Evolutionary conservation across 2,888 invertebrate genomes (phyloP).

Genomic region (Drosophila bunnanda): DNA sequence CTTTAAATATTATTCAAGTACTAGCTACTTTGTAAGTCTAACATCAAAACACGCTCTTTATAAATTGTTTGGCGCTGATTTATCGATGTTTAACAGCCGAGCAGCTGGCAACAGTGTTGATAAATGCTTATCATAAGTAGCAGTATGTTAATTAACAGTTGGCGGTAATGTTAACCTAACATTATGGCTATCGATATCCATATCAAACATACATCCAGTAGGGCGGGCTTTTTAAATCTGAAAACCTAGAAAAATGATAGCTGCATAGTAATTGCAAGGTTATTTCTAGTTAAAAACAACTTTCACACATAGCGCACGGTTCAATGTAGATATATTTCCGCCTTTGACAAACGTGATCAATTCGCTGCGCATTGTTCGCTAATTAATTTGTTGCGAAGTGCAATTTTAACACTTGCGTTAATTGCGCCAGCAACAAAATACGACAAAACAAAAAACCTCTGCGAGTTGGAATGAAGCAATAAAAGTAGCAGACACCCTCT

Average conservation of each 20-base stretch:
- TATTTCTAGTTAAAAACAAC: constrained; percentile 10
- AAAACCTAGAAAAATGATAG: neutral
- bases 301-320: neutral
- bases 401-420: constrained; percentile 57
- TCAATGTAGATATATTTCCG: constrained; percentile 2
- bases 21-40: neutral
- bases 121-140: neutral
- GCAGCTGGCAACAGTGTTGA: constrained; percentile 27
- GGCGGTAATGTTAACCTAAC: constrained; percentile 1
- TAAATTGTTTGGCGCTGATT: neutral
- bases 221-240: constrained; percentile 5
- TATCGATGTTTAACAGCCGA: neutral
- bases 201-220: rapidly evolving
- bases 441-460: constrained; percentile 6
- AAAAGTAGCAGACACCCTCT: constrained; percentile 20
- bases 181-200: neutral
- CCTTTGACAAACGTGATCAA: constrained; percentile 48
- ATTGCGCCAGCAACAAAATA: constrained; percentile 35
- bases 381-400: constrained; percentile 64
- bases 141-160: neutral
- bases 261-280: neutral
- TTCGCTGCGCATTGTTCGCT: constrained; percentile 50
- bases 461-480: constrained; percentile 52
- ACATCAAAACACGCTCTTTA: too few species aligned
- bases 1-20: neutral